Conservation (phyloP, 1,140 invertebrate genomes). For the Ceratoteleas bidentatus region DNA sequence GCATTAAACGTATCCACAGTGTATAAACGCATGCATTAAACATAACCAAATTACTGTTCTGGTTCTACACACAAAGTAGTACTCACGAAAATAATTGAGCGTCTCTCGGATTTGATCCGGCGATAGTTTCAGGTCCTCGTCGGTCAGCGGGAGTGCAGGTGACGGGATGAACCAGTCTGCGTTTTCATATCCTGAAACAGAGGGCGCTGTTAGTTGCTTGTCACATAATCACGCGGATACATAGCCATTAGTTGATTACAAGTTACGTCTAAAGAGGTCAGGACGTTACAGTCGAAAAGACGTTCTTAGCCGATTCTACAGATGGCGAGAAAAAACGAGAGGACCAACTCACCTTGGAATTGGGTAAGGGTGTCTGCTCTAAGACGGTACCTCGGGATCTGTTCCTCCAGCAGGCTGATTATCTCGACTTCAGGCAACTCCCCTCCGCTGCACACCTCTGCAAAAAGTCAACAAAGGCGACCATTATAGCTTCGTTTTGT, state of each 20-base stretch:
- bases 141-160: constrained; percentile 88
- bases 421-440: constrained; percentile 96
- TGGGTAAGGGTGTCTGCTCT: constrained; percentile 96
- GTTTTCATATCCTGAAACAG: constrained; percentile 91
- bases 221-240: no score
- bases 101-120: constrained; percentile 97
- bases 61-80: constrained; percentile 6
- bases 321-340: no score
- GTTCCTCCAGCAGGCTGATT: constrained; percentile 95
- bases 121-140: constrained; percentile 91
- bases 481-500: no score
- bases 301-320: no score
- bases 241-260: no score
- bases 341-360: constrained; percentile 89
- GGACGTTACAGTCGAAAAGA: no score
- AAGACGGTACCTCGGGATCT: constrained; percentile 96
- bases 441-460: constrained; percentile 93
- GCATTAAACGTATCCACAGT: no score
- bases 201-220: no score
- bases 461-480: constrained; percentile 64
- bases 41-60: no score
- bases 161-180: constrained; percentile 95
- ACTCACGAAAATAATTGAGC: constrained; percentile 98
- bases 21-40: no score
- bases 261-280: no score